Evolutionary conservation across 2,888 invertebrate genomes (phyloP), one percentile per base, ranked within the genome.

Genomic region (Heliconius erato): DNA sequence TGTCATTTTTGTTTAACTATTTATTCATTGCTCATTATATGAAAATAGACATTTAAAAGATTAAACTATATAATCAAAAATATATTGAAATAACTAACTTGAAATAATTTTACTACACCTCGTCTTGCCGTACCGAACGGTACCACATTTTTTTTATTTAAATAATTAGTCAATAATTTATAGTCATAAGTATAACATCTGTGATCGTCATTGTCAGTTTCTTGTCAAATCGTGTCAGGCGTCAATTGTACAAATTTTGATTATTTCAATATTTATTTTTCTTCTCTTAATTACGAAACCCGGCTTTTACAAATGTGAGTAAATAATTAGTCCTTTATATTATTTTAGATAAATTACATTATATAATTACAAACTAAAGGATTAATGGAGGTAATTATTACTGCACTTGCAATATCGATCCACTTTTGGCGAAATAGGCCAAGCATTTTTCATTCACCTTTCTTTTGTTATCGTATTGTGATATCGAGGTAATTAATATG

Each of bases 371-470:
- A 74, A 54, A 54, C 54, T 63, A 67, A 35, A 49, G 14, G 3
- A n/a, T 59, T 35, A 71, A 63, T 69, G 12, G 23, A 74, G 67
- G 54, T 80, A 67, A 59, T 35, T 71, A 40, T 72, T 72, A 23
- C 63, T 86, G 84, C 86, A 86, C 44, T 81, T 86, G 87, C 86
- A 86, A 69, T 88, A 88, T 88, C 85, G 88, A 88, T 88, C 87
- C 83, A 80, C 72, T 84, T 86, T 84, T 79, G 83, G 83, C 28
- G 82, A 86, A 82, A 81, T 84, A 85, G 86, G 84, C 78, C 85
- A 84, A 83, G 63, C 77, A 80, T 74, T 40, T 54, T 83, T 83
- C 84, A 83, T 71, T 79, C 82, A 72, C 85, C 83, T 82, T 82
- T 81, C 81, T 80, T 80, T 81, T 84, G 83, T 83, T 85, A 82